Percentiles rank a stretch among this genome's conserved stretches.
Conservation (phyloP, 2,888 invertebrate species). For the Dasypogon diadema region DNA sequence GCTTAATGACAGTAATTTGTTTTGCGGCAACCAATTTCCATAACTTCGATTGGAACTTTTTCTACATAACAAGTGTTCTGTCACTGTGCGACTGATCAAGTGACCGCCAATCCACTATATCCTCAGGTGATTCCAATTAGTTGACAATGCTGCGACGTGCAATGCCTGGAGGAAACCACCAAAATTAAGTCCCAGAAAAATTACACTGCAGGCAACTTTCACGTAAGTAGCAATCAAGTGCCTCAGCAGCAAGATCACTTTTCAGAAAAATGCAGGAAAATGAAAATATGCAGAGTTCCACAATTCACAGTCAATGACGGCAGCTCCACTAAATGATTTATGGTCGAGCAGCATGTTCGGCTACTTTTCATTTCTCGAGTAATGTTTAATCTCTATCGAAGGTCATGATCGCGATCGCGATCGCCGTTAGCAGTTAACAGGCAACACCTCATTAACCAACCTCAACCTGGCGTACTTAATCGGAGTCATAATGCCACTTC, state of each 20-base stretch:
- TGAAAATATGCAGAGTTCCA: conserved; percentile 22
- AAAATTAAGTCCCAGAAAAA: no score
- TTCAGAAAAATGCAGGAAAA: conserved; percentile 29
- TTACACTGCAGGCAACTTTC: no score
- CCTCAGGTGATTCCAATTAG: no score
- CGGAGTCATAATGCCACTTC: background rate
- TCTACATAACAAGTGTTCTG: no score
- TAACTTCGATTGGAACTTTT: no score
- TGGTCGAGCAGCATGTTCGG: background rate
- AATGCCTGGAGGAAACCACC: no score
- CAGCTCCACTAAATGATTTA: conserved; percentile 14
- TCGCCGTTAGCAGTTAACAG: background rate
- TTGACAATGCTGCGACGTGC: no score
- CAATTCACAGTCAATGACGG: background rate
- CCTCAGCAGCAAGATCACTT: background rate
- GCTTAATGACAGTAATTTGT: conserved; percentile 25
- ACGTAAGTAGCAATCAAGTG: background rate
- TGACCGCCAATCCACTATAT: no score
- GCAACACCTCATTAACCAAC: background rate
- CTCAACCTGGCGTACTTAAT: background rate
- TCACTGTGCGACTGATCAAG: no score
- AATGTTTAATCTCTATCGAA: conserved; percentile 29
- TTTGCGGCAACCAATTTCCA: no score
- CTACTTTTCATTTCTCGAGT: conserved; percentile 1
- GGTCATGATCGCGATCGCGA: conserved; percentile 31